A percentile compares a stretch with the other conserved stretches of the same genome.
Evolutionary conservation across 2,888 invertebrate species (phyloP).

Genomic region (Melanchra persicariae): DNA sequence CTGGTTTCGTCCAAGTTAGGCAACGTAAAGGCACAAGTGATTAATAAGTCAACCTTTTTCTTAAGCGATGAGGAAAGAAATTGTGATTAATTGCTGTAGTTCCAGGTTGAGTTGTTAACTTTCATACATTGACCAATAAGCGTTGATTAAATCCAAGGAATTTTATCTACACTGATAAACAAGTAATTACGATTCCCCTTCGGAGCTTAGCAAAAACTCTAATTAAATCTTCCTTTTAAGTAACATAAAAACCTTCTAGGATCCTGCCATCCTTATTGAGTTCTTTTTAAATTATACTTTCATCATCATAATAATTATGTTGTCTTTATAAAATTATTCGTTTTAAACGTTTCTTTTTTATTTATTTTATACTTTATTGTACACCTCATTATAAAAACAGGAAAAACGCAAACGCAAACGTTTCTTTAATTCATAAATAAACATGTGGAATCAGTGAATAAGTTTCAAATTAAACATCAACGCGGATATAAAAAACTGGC

Average conservation of each 20-base stretch:
- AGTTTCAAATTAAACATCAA: slow-evolving; percentile 43
- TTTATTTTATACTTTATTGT: too few relatives aligned
- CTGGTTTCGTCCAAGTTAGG: slow-evolving; percentile 37
- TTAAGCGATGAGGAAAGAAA: slow-evolving; percentile 5
- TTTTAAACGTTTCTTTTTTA: too few relatives aligned
- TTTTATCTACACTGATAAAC: neutral
- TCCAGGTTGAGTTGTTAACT: slow-evolving; percentile 14
- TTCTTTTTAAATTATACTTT: neutral
- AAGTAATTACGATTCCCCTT: neutral
- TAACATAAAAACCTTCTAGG: slow-evolving; percentile 5
- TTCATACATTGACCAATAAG: slow-evolving; percentile 2
- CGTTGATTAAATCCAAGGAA: slow-evolving; percentile 5
- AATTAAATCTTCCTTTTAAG: slow-evolving; percentile 24
- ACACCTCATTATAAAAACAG: too few relatives aligned
- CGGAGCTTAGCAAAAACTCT: slow-evolving; percentile 11
- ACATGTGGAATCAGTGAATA: slow-evolving; percentile 32
- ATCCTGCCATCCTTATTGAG: neutral
- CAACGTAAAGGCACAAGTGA: slow-evolving; percentile 4
- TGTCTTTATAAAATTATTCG: neutral
- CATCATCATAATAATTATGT: neutral
- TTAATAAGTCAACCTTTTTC: slow-evolving; percentile 14
- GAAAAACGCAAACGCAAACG: too few relatives aligned
- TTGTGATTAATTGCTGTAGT: slow-evolving; percentile 17
- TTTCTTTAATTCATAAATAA: slow-evolving; percentile 10
- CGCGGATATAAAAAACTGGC: slow-evolving; percentile 6